Evolutionary conservation across 1,140 invertebrate species (phyloP).

Genomic region (Cylas formicarius): DNA sequence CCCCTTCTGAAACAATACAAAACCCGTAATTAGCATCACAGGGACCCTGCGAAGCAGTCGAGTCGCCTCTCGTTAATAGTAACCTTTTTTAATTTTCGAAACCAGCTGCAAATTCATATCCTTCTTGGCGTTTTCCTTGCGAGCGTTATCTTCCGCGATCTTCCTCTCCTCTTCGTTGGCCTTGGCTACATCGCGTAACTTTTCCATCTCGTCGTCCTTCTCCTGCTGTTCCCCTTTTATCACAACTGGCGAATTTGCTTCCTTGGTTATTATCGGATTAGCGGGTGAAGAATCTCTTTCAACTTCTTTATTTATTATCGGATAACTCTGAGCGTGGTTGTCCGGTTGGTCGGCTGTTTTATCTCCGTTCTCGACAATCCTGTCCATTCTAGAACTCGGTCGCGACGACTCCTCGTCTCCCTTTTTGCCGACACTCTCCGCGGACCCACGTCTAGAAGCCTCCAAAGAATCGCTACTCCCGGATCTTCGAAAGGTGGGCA

Average conservation of each 20-base stretch:
- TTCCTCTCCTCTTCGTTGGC: constrained; percentile 3
- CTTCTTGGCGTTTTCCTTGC: constrained; percentile 8
- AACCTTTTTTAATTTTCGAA: no score
- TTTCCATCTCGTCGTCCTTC: constrained; percentile 2
- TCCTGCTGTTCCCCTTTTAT: neutral
- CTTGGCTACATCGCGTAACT: no score
- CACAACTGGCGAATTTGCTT: constrained; percentile 3
- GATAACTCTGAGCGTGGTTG: constrained; percentile 10
- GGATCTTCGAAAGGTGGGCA: constrained; percentile 7
- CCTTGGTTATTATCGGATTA: constrained; percentile 2
- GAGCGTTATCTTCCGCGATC: neutral
- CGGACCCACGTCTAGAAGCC: constrained; percentile 18
- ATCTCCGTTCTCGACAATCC: constrained; percentile 27
- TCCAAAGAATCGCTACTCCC: constrained; percentile 10
- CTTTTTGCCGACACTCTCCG: constrained; percentile 26
- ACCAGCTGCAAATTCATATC: no score
- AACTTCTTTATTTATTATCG: neutral
- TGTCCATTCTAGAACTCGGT: constrained; percentile 28
- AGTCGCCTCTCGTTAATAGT: no score
- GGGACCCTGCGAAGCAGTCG: no score
- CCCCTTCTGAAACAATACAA: constrained; percentile 57
- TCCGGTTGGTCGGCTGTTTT: constrained; percentile 19
- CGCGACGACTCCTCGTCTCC: constrained; percentile 24
- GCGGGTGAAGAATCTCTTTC: neutral
- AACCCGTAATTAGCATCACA: no score